A percentile compares a stretch with the other conserved stretches of the same genome.
Evolutionary conservation across 2,888 invertebrate species (phyloP).

Genomic region (Labia minor): DNA sequence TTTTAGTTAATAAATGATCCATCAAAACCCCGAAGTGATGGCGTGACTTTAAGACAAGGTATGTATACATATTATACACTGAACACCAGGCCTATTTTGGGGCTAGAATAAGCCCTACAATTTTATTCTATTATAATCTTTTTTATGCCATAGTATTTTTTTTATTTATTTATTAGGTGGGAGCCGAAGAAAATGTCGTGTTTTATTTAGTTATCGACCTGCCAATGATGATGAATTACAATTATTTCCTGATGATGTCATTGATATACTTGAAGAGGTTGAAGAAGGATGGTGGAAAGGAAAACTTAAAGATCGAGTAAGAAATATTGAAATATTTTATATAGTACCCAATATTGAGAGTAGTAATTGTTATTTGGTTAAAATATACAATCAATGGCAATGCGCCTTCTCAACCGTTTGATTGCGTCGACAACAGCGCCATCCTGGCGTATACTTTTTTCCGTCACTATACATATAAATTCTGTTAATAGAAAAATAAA

Average conservation of each 20-base stretch:
- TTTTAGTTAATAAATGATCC: slow-evolving; percentile 19
- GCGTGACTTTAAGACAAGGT: slow-evolving; percentile 20
- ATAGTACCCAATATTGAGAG: background rate
- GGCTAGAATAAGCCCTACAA: too few species aligned
- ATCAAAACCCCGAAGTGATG: background rate
- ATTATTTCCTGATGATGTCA: slow-evolving; percentile 74
- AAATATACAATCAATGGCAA: background rate
- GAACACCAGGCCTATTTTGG: too few species aligned
- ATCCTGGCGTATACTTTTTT: too few species aligned
- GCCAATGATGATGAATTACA: slow-evolving; percentile 88
- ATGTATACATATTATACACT: too few species aligned
- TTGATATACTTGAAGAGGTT: slow-evolving; percentile 82
- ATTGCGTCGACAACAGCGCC: too few species aligned
- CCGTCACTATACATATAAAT: too few species aligned
- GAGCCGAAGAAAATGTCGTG: slow-evolving; percentile 58
- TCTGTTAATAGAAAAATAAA: too few species aligned
- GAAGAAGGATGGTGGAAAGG: slow-evolving; percentile 95
- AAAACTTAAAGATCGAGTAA: slow-evolving; percentile 56
- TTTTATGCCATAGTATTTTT: background rate
- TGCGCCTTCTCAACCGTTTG: background rate
- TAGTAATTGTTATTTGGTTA: background rate
- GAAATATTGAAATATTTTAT: slow-evolving; percentile 29
- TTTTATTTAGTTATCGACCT: slow-evolving; percentile 82
- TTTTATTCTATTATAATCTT: background rate
- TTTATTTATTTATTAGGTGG: slow-evolving; percentile 24